Evolutionary conservation across 1,140 invertebrate genomes (phyloP).

Genomic region (Cydia fagiglandana): DNA sequence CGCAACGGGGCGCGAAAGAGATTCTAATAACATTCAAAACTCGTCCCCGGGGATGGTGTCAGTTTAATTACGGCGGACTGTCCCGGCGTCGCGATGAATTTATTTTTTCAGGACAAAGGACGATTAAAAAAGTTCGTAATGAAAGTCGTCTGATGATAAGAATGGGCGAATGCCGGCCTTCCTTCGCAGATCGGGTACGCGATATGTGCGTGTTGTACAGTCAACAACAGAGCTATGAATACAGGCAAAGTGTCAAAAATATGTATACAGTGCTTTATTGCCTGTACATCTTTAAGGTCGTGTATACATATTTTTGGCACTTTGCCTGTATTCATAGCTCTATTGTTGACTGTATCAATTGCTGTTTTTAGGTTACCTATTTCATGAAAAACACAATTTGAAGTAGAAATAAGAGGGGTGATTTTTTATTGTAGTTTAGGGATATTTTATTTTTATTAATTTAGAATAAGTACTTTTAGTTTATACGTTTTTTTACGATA

Average conservation of each 20-base stretch:
- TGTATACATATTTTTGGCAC: too few relatives aligned
- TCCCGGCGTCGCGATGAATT: constrained; percentile 67
- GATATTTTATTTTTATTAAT: too few relatives aligned
- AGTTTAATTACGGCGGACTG: constrained; percentile 74
- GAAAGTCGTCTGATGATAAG: constrained; percentile 65
- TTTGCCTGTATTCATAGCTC: too few relatives aligned
- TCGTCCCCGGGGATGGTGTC: constrained; percentile 70
- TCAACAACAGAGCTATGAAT: too few relatives aligned
- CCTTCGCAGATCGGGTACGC: constrained; percentile 40
- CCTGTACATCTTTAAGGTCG: too few relatives aligned
- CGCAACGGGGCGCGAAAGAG: constrained; percentile 68
- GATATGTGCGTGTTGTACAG: constrained; percentile 29
- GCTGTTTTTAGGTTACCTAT: background rate
- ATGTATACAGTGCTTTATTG: too few relatives aligned
- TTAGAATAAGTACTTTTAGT: too few relatives aligned
- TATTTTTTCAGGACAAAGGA: constrained; percentile 75
- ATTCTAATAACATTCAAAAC: constrained; percentile 79
- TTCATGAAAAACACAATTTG: background rate
- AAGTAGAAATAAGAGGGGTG: too few relatives aligned
- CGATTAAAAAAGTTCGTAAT: constrained; percentile 79
- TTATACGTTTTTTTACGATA: too few relatives aligned
- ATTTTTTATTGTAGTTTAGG: too few relatives aligned
- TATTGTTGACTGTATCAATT: too few relatives aligned
- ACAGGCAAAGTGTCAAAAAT: too few relatives aligned
- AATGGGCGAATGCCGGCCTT: constrained; percentile 67